phyloP scores from a whole-genome alignment of 2,888 invertebrate species.

The Octodonta nipae region DNA sequence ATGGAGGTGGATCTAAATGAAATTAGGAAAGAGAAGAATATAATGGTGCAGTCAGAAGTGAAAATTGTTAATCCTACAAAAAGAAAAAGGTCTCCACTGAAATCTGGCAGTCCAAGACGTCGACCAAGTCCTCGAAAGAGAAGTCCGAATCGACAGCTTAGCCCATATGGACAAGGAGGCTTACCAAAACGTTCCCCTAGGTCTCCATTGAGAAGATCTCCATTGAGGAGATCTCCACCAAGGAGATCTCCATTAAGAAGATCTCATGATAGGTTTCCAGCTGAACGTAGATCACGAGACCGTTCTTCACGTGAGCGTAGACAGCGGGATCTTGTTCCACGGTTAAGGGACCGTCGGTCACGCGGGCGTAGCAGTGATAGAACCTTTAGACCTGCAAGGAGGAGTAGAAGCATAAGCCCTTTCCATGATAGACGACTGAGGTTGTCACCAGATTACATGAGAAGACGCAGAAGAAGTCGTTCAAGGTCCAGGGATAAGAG shows the following conservation, averaged over 20 bases:
- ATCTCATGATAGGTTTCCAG: background rate
- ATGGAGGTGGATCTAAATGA: conserved; percentile 30
- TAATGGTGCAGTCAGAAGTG: background rate
- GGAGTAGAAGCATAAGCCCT: background rate
- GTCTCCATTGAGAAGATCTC: conserved; percentile 3
- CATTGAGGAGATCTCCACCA: conserved; percentile 4
- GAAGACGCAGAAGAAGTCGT: conserved; percentile 6
- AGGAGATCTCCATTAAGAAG: conserved; percentile 10
- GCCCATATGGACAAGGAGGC: too few relatives aligned
- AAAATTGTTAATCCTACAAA: conserved; percentile 6
- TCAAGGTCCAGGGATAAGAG: conserved; percentile 6
- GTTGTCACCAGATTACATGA: too few relatives aligned
- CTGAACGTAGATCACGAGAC: too few relatives aligned
- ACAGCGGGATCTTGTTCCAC: too few relatives aligned
- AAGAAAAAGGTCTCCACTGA: too few relatives aligned
- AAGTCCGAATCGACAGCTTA: too few relatives aligned
- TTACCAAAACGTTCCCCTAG: too few relatives aligned
- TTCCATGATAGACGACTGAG: background rate
- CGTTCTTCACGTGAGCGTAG: too few relatives aligned
- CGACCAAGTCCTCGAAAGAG: too few relatives aligned
- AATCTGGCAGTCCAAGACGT: too few relatives aligned
- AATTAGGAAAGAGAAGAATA: conserved; percentile 10
- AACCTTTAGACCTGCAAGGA: background rate
- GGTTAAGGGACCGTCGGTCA: too few relatives aligned
- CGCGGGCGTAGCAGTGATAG: background rate